Conservation (phyloP, 1,140 invertebrate species). For the Bombus sylvicola region DNA sequence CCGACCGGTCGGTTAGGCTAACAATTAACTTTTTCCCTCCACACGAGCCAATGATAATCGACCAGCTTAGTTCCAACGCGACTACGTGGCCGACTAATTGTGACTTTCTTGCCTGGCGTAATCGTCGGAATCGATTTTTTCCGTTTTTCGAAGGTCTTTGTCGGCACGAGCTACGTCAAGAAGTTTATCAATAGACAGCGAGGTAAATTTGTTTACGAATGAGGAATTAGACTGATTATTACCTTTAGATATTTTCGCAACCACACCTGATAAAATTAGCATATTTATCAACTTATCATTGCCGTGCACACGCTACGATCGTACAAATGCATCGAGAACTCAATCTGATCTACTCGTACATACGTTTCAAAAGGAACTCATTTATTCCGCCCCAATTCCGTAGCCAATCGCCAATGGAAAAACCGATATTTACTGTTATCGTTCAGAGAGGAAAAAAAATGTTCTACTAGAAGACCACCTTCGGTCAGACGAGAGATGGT, state of each 20-base stretch:
- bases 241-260: constrained; percentile 35
- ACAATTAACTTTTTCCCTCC: constrained; percentile 51
- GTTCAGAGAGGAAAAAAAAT: background rate
- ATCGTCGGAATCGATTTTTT: background rate
- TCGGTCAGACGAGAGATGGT: background rate
- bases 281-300: constrained; percentile 64
- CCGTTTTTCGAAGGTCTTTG: background rate
- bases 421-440: constrained; percentile 50
- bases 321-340: constrained; percentile 33
- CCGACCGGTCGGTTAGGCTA: constrained; percentile 33
- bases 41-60: constrained; percentile 31
- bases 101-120: constrained; percentile 29
- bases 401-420: constrained; percentile 34
- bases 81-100: constrained; percentile 46
- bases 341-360: constrained; percentile 41
- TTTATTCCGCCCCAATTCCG: constrained; percentile 66
- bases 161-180: background rate
- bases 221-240: constrained; percentile 20
- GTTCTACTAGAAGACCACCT: constrained; percentile 32
- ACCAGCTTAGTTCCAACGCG: constrained; percentile 5
- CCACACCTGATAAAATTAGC: constrained; percentile 62
- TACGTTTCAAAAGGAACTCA: constrained; percentile 51
- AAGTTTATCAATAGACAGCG: too few species aligned
- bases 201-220: background rate
- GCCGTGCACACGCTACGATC: background rate